Percentiles rank a stretch among this genome's conserved stretches.
Conservation (phyloP, 1,140 invertebrate species). For the Steinernema feltiae region DNA sequence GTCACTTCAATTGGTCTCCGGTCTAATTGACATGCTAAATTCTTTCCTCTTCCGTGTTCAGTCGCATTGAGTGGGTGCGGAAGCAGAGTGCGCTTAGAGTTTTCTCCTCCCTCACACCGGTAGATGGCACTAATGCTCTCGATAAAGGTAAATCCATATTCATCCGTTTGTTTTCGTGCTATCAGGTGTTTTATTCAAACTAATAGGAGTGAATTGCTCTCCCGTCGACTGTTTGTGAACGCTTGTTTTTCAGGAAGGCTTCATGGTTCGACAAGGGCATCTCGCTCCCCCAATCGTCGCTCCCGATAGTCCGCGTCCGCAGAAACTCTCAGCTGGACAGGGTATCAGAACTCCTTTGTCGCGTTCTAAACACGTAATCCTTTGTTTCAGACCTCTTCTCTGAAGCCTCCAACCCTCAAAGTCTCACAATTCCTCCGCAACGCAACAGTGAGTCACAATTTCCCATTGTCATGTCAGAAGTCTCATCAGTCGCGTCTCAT, state of each 20-base stretch:
- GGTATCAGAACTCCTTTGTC: too few species aligned
- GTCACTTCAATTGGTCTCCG: slow-evolving; percentile 6
- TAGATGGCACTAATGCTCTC: too few species aligned
- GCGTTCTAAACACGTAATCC: neutral
- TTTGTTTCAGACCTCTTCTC: neutral
- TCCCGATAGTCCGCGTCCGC: neutral
- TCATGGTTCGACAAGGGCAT: slow-evolving; percentile 10
- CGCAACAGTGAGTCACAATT: neutral
- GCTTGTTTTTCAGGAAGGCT: neutral
- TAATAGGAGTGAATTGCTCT: neutral
- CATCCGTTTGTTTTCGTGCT: neutral
- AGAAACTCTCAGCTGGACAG: neutral
- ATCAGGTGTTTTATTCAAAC: neutral
- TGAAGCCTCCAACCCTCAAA: neutral
- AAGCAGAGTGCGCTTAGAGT: neutral
- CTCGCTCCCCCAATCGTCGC: slow-evolving; percentile 3
- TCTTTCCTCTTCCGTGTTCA: slow-evolving; percentile 9
- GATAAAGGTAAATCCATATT: neutral
- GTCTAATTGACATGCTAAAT: neutral
- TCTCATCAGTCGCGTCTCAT: neutral
- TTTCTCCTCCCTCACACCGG: too few species aligned
- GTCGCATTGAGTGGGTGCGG: neutral
- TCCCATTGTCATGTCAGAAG: too few species aligned
- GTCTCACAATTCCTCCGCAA: neutral
- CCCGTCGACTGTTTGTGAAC: neutral